Conservation (phyloP, 2,888 invertebrate genomes). For the Dromius quadrimaculatus region DNA sequence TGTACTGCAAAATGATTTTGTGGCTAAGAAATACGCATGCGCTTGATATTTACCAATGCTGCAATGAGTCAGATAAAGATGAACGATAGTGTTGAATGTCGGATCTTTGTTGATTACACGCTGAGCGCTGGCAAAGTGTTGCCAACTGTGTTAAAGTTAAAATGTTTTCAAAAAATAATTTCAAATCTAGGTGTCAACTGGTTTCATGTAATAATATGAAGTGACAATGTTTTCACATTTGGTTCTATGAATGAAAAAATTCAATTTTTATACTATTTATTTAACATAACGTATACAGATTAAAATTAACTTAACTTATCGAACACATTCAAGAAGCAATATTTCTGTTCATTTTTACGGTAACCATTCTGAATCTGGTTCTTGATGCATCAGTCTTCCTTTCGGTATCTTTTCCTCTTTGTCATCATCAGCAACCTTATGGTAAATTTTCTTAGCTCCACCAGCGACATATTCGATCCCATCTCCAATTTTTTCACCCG, state of each 20-base stretch:
- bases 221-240: too few species aligned
- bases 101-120: background rate
- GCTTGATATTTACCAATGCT: slow-evolving; percentile 1
- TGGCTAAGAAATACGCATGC: slow-evolving; percentile 44
- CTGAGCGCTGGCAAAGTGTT: background rate
- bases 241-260: too few species aligned
- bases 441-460: slow-evolving; percentile 78
- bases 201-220: too few species aligned
- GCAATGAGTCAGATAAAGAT: slow-evolving; percentile 6
- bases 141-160: slow-evolving; percentile 6
- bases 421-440: slow-evolving; percentile 68
- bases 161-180: too few species aligned
- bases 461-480: slow-evolving; percentile 77
- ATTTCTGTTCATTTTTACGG: slow-evolving; percentile 61
- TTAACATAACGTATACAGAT: slow-evolving; percentile 1
- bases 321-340: background rate
- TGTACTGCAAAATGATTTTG: slow-evolving; percentile 30
- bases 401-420: slow-evolving; percentile 62
- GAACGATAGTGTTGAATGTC: slow-evolving; percentile 7
- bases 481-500: slow-evolving; percentile 78
- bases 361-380: slow-evolving; percentile 72
- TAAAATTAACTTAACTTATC: slow-evolving; percentile 22
- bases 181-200: too few species aligned
- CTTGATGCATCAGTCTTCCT: slow-evolving; percentile 60
- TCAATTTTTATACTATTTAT: slow-evolving; percentile 3